Conservation (phyloP, 1,140 invertebrate genomes). For the Drosophila cardini region DNA sequence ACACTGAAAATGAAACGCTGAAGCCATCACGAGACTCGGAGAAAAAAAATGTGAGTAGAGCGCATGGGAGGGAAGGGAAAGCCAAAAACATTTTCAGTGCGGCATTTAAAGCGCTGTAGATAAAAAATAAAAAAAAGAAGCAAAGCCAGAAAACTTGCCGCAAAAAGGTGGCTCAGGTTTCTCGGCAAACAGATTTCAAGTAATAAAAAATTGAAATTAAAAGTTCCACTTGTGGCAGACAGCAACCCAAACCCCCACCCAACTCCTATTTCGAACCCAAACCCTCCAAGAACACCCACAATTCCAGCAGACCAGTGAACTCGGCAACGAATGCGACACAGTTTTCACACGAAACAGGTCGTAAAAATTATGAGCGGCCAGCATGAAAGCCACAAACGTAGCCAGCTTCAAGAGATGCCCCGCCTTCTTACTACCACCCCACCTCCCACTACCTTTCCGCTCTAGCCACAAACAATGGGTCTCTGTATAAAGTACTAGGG, state of each 20-base stretch:
- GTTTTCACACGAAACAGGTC: slow-evolving; percentile 75
- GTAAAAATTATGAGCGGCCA: slow-evolving; percentile 72
- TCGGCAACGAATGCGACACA: slow-evolving; percentile 59
- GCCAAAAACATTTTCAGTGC: slow-evolving; percentile 71
- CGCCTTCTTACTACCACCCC: not conserved
- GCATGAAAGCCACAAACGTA: slow-evolving; percentile 44
- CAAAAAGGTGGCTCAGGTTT: slow-evolving; percentile 60
- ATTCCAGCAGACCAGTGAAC: not conserved
- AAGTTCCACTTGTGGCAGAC: slow-evolving; percentile 61
- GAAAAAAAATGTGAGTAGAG: slow-evolving; percentile 12
- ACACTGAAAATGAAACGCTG: not conserved
- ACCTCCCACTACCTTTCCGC: not conserved
- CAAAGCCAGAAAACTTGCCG: slow-evolving; percentile 42
- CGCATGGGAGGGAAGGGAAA: slow-evolving; percentile 7
- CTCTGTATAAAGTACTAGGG: slow-evolving; percentile 1
- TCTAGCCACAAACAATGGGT: slow-evolving; percentile 14
- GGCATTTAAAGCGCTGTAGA: slow-evolving; percentile 57
- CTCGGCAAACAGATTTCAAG: slow-evolving; percentile 69
- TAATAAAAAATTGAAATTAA: slow-evolving; percentile 82
- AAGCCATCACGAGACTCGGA: slow-evolving; percentile 16
- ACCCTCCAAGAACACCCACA: not conserved
- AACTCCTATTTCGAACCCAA: slow-evolving; percentile 15
- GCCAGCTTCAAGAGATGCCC: slow-evolving; percentile 12
- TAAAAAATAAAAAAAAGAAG: slow-evolving; percentile 21
- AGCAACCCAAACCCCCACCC: not conserved